Evolutionary conservation across 1,140 invertebrate species (phyloP), one percentile per base, ranked within the genome.

Genomic region (Tetramorium simillimum): DNA sequence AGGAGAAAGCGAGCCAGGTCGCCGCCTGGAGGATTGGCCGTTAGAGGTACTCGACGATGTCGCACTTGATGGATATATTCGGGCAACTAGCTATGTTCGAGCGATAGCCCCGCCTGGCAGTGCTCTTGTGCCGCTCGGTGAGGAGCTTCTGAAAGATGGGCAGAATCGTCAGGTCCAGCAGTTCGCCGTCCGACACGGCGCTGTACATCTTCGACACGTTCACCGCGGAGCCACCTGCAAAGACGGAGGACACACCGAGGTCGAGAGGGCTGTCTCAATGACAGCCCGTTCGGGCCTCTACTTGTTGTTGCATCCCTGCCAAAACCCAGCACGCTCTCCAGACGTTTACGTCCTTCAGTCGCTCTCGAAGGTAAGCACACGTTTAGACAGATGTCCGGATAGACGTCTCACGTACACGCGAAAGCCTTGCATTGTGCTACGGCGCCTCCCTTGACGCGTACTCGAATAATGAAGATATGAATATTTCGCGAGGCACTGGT

Each of bases 21-120:
- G 72, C 58, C 70, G 73, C 58, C 63, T 33, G 33, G 33, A 33
- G 88, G 78, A 76, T 87, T 40, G 89, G 86, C 81, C 88, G 85
- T 96, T 97, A 99, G 94, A 99, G 97, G 95, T 99, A 99, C 93
- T 99, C 98, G 88, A 99, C 98, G 91, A 99, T 99, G 96, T 99
- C 98, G 96, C 98, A 99, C 95, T 99, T 99, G 90, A 99, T 98
- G 49, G 98, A 98, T 95, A 99, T 98, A 96, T 98, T 99, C 9
- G 98, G 98, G 95, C 98, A 99, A 89, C 98, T 98, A 88, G 98
- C 96, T 72, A 98, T 98, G 77, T 97, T 97, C n/a, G 96, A 96
- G 63, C 97, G 96, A 92, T 97, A 96, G 46, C 93, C 94, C 89
- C 92, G 89, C 37, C 96, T 56, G 95, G 91, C 96, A 96, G 89